Evolutionary conservation across 1,140 invertebrate genomes (phyloP), one percentile per base, ranked within the genome.

Genomic region (Chionoecetes opilio): DNA sequence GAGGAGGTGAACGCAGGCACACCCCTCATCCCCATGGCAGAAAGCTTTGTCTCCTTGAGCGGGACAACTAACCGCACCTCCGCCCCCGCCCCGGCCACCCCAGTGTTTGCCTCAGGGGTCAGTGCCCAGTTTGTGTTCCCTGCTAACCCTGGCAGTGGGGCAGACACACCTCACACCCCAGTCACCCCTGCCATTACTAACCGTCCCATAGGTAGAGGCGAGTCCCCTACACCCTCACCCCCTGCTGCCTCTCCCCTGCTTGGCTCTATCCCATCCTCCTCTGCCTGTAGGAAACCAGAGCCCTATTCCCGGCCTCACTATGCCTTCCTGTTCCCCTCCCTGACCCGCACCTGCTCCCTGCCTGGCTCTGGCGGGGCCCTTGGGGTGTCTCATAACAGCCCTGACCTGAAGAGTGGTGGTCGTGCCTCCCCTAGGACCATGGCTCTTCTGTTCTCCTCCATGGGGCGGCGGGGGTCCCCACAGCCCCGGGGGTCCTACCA

Each of bases 21-120:
- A 26, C 93, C 95, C 14, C 92, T 93, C 46, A 94, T 92, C 41
- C 93, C 96, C n/a, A 90, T 90, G 14, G 88, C 86, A 8, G 95
- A 95, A 32, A 53, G 75, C 35, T 82, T 38, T 85, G 37, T 31
- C 29, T 34, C 93, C n/a, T 34, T 90, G 82, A 92, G 53, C 92
- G 53, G 90, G 38, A 38, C 91, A 84, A 75, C 85, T 41, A 85
- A 34, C 31, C 31, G 82, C 93, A 90, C 34, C 84, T 92, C 63
- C 34, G 90, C 87, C 32, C 88, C 26, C 31, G 88, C n/a, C 84
- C 63, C 35, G n/a, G 75, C 93, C 92, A 92, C 86, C 91, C 86
- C 95, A 86, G 87, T 96, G 41, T 96, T 96, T 96, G 95, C 96
- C 95, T 96, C 96, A 86, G 96, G 95, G 32, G 96, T 95, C 86